Evolutionary conservation across 2,113 vertebrate genomes (phyloP).

Genomic region (Zosterops japonicus): DNA sequence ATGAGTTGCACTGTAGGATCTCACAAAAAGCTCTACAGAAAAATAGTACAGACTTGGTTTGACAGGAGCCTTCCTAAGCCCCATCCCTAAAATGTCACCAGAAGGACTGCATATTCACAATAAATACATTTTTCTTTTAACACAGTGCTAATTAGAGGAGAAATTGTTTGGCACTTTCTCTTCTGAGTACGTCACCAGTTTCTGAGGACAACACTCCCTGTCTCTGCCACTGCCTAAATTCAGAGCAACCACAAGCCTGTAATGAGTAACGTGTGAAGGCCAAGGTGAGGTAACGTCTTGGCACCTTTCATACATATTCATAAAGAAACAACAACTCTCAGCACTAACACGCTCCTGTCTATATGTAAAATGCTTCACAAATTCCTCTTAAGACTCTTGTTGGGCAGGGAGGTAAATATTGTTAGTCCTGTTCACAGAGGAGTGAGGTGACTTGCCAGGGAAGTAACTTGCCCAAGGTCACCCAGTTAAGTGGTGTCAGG

Average conservation of each 20-base stretch:
- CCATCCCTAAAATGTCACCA: not conserved
- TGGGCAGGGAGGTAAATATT: not conserved
- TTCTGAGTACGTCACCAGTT: constrained; percentile 14
- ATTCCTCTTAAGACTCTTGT: not conserved
- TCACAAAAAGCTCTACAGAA: not conserved
- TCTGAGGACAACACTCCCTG: not conserved
- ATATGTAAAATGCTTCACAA: not conserved
- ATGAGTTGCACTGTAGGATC: not conserved
- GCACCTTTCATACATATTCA: constrained; percentile 20
- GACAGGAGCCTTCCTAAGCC: not conserved
- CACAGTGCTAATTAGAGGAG: not conserved
- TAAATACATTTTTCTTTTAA: not conserved
- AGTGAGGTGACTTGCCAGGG: not conserved
- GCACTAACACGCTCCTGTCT: not conserved
- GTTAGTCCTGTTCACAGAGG: not conserved
- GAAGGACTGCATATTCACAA: not conserved
- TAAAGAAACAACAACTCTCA: constrained; percentile 35
- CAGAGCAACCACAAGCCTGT: constrained; percentile 4
- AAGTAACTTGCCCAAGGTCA: constrained; percentile 16
- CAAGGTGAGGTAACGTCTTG: constrained; percentile 21
- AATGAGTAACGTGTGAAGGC: constrained; percentile 1
- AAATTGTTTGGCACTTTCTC: constrained; percentile 39
- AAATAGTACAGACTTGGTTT: not conserved
- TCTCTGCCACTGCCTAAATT: constrained; percentile 9
- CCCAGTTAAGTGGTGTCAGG: not conserved